Conservation (phyloP, 2,888 invertebrate species). For the Lypha dubia region DNA sequence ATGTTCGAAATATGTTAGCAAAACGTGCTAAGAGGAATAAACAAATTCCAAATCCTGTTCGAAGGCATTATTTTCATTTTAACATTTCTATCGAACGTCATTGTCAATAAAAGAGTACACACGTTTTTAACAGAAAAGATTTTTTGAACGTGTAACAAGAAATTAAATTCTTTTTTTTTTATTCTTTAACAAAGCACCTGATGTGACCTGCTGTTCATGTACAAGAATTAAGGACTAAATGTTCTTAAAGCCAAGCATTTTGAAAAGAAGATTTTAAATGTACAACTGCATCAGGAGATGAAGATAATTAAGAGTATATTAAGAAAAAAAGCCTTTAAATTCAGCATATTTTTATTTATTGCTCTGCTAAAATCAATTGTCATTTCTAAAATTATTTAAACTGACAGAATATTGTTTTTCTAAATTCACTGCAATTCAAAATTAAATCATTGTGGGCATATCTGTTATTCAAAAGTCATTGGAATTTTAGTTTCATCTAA, state of each 20-base stretch:
- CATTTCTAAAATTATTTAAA: constrained; percentile 29
- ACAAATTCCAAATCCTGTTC: neutral
- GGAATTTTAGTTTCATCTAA: constrained; percentile 52
- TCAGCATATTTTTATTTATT: neutral
- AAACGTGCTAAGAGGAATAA: neutral
- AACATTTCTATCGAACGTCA: neutral
- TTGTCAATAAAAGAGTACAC: constrained; percentile 4
- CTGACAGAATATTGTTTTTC: constrained; percentile 21
- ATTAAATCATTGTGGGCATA: constrained; percentile 22
- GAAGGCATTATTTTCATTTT: neutral
- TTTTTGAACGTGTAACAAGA: constrained; percentile 19
- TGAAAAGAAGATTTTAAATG: neutral
- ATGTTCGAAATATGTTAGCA: too few species aligned
- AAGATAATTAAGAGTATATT: neutral
- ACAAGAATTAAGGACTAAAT: constrained; percentile 38
- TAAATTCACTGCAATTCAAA: constrained; percentile 24
- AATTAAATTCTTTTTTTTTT: constrained; percentile 5
- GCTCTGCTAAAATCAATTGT: constrained; percentile 19
- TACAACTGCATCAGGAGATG: neutral
- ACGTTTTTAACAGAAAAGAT: constrained; percentile 9
- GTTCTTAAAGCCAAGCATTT: constrained; percentile 1
- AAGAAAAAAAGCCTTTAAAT: constrained; percentile 8
- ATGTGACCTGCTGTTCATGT: constrained; percentile 1
- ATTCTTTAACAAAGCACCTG: neutral
- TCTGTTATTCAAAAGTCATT: constrained; percentile 62